Percentiles rank a stretch among this genome's conserved stretches.
phyloP scores from a whole-genome alignment of 1,140 invertebrate genomes.

The Thalassaphorura encarpata region DNA sequence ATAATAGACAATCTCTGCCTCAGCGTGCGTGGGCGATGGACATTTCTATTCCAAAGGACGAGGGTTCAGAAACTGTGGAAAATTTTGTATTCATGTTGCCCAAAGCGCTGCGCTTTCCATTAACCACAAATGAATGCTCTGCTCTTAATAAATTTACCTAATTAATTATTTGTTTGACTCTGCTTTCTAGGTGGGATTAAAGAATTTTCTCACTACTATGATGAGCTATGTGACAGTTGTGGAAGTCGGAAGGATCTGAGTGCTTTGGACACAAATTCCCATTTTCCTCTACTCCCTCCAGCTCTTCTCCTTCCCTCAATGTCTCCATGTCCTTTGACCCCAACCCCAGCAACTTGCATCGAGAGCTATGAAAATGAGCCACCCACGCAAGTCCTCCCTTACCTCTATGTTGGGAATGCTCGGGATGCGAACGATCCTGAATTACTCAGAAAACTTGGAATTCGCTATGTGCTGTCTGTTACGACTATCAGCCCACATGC shows the following conservation, averaged over 20 bases:
- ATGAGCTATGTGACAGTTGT: constrained; percentile 48
- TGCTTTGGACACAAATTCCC: constrained; percentile 14
- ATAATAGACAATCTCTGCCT: too few species aligned
- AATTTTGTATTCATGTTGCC: too few species aligned
- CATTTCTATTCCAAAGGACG: too few species aligned
- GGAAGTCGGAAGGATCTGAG: constrained; percentile 29
- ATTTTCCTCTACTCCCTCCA: constrained; percentile 14
- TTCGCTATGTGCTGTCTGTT: constrained; percentile 69
- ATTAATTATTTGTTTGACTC: neutral
- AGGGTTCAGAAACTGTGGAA: too few species aligned
- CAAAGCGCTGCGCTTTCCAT: too few species aligned
- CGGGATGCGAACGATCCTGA: constrained; percentile 65
- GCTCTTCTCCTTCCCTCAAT: constrained; percentile 35
- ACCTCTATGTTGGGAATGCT: constrained; percentile 77
- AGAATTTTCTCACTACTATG: constrained; percentile 54
- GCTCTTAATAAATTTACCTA: neutral
- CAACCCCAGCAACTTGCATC: constrained; percentile 31
- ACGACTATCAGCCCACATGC: constrained; percentile 61
- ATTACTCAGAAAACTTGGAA: constrained; percentile 53
- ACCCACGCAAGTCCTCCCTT: constrained; percentile 59
- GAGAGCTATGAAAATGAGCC: constrained; percentile 31
- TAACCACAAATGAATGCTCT: neutral
- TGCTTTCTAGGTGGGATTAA: constrained; percentile 54
- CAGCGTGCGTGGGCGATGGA: too few species aligned
- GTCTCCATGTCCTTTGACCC: constrained; percentile 33